These are phyloP conservation scores for Lepas anatifera DNA, from an alignment of 2,888 invertebrate species.

Conservation along the genomic window DNA sequence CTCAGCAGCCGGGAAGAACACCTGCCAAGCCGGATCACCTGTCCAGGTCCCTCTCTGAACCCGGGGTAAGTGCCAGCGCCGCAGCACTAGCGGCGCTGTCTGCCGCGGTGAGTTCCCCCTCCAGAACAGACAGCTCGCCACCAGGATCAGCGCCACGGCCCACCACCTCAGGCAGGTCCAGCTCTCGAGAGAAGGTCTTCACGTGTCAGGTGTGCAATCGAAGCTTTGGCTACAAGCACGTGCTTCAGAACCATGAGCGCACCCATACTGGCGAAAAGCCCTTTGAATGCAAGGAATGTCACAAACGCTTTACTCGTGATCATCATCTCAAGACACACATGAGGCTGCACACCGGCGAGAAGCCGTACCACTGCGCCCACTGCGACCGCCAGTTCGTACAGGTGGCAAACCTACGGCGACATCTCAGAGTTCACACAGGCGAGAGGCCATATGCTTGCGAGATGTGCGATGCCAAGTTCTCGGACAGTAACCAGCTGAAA, in stretches of 20 bases:
- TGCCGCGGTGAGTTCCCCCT: background rate
- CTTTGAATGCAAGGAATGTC: conserved; percentile 80
- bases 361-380: conserved; percentile 81
- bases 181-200: conserved; percentile 59
- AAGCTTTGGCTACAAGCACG: conserved; percentile 87
- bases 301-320: conserved; percentile 82
- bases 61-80: background rate
- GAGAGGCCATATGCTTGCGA: conserved; percentile 78
- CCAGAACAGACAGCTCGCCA: background rate
- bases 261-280: conserved; percentile 93
- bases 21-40: too few relatives aligned
- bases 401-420: conserved; percentile 82
- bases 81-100: background rate
- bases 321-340: conserved; percentile 89
- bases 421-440: conserved; percentile 80
- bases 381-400: conserved; percentile 88
- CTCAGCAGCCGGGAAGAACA: too few relatives aligned
- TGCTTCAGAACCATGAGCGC: conserved; percentile 83
- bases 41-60: too few relatives aligned
- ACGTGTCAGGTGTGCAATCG: conserved; percentile 77
- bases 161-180: too few relatives aligned
- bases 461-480: conserved; percentile 71
- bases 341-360: conserved; percentile 82
- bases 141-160: background rate
- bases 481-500: conserved; percentile 83